Percentiles rank a stretch among this genome's conserved stretches.
phyloP scores from a whole-genome alignment of 2,797 vertebrate species.

The Catamblyrhynchus diadema region DNA sequence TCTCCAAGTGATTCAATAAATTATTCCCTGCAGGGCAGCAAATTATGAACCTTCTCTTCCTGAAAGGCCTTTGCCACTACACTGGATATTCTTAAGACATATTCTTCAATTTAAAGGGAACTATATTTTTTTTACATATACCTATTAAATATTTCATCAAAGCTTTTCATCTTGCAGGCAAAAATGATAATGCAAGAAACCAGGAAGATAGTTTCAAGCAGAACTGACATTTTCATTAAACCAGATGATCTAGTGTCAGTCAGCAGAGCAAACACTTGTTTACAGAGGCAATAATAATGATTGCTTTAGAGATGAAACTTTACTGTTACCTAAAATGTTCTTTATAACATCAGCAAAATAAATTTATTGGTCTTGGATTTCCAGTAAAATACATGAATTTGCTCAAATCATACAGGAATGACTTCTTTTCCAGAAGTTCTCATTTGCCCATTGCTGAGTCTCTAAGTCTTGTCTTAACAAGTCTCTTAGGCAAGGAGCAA shows the following conservation, averaged over 20 bases:
- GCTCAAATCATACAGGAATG: not conserved
- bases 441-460: not conserved
- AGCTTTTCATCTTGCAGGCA: not conserved
- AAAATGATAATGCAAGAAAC: not conserved
- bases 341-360: not conserved
- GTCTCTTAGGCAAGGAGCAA: not conserved
- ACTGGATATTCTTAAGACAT: not conserved
- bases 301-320: not conserved
- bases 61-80: not conserved
- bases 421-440: not conserved
- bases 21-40: not conserved
- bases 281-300: not conserved
- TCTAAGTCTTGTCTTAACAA: not conserved
- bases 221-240: not conserved
- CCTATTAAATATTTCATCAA: conserved; percentile 10
- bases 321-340: not conserved
- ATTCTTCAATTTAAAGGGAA: not conserved
- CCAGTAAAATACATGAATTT: not conserved
- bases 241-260: not conserved
- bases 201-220: not conserved
- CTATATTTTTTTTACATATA: not conserved
- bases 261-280: not conserved
- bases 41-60: not conserved
- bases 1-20: not conserved
- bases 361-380: not conserved